Conservation (phyloP, 2,113 vertebrate species). For the Agelaius phoeniceus region DNA sequence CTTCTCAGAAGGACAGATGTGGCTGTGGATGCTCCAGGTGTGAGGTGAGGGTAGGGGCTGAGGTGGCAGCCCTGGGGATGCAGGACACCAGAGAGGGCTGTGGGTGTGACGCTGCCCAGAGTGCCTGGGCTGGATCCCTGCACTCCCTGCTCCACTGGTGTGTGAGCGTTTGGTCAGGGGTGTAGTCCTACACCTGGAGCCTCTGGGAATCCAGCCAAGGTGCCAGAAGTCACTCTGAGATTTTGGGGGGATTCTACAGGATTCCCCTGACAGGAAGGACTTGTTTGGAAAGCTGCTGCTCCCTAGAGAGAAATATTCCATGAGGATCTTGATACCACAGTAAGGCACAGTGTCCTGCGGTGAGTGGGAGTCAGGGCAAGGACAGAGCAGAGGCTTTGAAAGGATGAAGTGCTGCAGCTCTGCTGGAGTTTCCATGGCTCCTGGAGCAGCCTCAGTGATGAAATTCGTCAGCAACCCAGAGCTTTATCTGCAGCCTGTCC, state of each 20-base stretch:
- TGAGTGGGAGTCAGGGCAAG: neutral
- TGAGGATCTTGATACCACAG: neutral
- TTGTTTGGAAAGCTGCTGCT: neutral
- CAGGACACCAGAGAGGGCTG: neutral
- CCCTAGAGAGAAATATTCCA: neutral
- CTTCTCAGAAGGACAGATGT: neutral
- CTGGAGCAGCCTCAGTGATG: neutral
- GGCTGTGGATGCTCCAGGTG: neutral
- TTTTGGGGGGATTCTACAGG: neutral
- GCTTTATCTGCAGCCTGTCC: neutral
- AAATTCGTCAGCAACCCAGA: neutral
- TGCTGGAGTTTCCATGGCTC: neutral
- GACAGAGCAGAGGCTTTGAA: neutral
- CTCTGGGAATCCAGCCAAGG: neutral
- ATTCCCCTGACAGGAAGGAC: neutral
- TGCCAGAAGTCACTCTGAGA: neutral
- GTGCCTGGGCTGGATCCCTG: neutral
- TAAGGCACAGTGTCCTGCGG: neutral
- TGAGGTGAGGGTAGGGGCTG: neutral
- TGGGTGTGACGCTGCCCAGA: neutral
- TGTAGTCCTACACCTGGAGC: neutral
- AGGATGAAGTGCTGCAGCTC: neutral
- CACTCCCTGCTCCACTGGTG: neutral
- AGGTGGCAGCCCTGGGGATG: neutral
- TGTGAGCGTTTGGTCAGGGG: accelerated